These are phyloP conservation scores for Heliconius himera DNA, from an alignment of 1,140 invertebrate genomes.

Conservation along the genomic window DNA sequence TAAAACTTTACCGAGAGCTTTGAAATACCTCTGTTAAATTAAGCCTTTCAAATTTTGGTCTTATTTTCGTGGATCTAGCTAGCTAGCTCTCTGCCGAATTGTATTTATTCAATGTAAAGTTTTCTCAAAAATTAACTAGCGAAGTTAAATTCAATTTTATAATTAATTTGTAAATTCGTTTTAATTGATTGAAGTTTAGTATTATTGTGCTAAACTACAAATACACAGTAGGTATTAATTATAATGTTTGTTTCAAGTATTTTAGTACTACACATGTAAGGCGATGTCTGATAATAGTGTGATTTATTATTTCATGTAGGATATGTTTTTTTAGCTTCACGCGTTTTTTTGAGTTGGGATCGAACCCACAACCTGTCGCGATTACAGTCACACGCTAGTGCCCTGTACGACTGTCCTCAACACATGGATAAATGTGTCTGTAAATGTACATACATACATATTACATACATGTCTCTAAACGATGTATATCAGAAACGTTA, in stretches of 20 bases:
- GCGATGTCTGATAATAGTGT: no score
- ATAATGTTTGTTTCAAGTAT: not conserved
- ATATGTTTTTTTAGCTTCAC: no score
- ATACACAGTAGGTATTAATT: not conserved
- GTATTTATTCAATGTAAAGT: not conserved
- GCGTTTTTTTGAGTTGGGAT: no score
- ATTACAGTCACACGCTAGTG: no score
- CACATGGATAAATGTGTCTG: no score
- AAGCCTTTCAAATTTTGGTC: conserved; percentile 31
- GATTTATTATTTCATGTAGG: no score
- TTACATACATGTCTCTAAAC: not conserved
- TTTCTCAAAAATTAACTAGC: not conserved
- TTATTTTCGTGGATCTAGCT: conserved; percentile 22
- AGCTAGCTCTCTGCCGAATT: not conserved
- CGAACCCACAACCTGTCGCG: no score
- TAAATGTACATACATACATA: not conserved
- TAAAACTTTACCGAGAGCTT: conserved; percentile 44
- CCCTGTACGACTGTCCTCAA: no score
- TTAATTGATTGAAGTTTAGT: not conserved
- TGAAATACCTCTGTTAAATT: conserved; percentile 39
- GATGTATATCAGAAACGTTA: not conserved
- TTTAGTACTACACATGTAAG: no score
- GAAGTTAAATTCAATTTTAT: not conserved
- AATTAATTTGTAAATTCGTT: not conserved
- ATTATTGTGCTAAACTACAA: not conserved